These are phyloP conservation scores for Zelostemma sp. DNA, from an alignment of 1,140 invertebrate genomes.

Conservation along the genomic window DNA sequence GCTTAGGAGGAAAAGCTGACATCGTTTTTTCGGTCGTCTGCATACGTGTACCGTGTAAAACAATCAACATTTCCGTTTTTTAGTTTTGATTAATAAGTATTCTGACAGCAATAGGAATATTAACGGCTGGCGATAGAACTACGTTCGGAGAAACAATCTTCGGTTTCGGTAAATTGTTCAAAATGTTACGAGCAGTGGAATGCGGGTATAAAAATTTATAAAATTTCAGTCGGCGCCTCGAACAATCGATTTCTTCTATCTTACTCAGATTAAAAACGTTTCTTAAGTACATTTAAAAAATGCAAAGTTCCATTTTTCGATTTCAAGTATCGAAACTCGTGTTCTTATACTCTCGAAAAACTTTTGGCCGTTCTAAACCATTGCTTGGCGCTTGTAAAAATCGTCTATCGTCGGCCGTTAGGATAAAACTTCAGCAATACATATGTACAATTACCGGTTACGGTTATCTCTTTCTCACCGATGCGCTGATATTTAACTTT, in stretches of 20 bases:
- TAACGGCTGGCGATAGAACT: neutral
- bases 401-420: neutral
- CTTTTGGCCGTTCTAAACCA: too few species aligned
- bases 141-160: neutral
- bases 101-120: constrained; percentile 64
- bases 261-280: too few species aligned
- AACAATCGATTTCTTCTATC: too few species aligned
- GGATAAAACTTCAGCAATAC: constrained; percentile 63
- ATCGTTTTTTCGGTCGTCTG: constrained; percentile 11
- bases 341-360: too few species aligned
- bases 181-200: too few species aligned
- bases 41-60: constrained; percentile 52
- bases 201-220: too few species aligned
- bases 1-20: constrained; percentile 16
- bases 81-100: constrained; percentile 63
- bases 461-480: constrained; percentile 14
- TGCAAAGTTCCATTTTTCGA: too few species aligned
- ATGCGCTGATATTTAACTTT: constrained; percentile 42
- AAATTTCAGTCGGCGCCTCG: too few species aligned
- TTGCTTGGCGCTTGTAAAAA: neutral
- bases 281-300: too few species aligned
- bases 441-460: constrained; percentile 67
- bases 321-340: too few species aligned
- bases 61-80: constrained; percentile 62
- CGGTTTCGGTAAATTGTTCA: too few species aligned